phyloP scores from a whole-genome alignment of 2,888 invertebrate genomes.

The Drepana falcataria region DNA sequence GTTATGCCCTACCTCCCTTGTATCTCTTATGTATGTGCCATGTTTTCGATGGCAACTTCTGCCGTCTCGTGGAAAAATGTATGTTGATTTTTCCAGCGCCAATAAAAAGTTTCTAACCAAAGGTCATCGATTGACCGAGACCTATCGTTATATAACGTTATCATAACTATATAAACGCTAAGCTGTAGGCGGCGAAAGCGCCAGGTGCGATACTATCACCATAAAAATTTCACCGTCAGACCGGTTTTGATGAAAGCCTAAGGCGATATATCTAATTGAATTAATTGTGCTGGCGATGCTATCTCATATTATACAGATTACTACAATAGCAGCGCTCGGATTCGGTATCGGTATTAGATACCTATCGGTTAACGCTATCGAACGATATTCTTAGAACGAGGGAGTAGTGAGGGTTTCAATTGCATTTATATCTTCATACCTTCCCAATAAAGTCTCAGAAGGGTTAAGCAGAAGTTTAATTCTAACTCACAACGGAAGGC shows the following conservation, averaged over 20 bases:
- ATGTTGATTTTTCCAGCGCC: too few relatives aligned
- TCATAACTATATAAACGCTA: conserved; percentile 32
- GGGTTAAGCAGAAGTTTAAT: too few relatives aligned
- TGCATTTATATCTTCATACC: too few relatives aligned
- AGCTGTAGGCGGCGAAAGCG: conserved; percentile 47
- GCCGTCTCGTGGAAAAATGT: too few relatives aligned
- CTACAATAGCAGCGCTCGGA: background rate
- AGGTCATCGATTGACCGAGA: conserved; percentile 59
- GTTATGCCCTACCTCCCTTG: too few relatives aligned
- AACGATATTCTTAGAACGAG: too few relatives aligned
- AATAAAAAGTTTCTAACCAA: conserved; percentile 20
- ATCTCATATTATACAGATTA: background rate
- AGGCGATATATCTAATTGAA: background rate
- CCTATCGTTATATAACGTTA: conserved; percentile 54
- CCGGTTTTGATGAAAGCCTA: conserved; percentile 33
- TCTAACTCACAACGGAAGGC: too few relatives aligned
- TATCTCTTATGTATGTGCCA: too few relatives aligned
- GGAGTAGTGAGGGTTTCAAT: too few relatives aligned
- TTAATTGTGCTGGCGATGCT: background rate
- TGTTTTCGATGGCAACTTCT: too few relatives aligned
- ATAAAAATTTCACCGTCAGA: conserved; percentile 51
- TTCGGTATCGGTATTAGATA: background rate
- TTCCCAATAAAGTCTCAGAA: too few relatives aligned
- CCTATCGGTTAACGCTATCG: too few relatives aligned
- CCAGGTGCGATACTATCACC: conserved; percentile 39